These are phyloP conservation scores for Atethmia centrago DNA, from an alignment of 2,888 invertebrate species.

Conservation along the genomic window DNA sequence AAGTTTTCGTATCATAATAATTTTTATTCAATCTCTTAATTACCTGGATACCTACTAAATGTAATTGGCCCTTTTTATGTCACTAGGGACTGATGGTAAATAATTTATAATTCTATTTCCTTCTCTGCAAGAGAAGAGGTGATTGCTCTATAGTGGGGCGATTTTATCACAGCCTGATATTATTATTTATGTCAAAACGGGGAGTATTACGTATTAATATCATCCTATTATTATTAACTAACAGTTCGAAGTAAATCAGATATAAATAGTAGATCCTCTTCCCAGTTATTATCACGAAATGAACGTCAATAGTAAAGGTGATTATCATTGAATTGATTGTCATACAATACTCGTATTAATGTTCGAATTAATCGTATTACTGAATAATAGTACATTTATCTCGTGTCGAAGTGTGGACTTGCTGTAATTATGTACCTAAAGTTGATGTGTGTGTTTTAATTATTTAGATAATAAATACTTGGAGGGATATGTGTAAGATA, in stretches of 20 bases:
- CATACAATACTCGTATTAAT: conserved; percentile 50
- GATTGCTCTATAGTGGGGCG: neutral
- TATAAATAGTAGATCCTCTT: conserved; percentile 17
- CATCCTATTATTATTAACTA: conserved; percentile 4
- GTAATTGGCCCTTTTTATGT: neutral
- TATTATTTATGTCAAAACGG: neutral
- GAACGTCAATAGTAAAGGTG: conserved; percentile 46
- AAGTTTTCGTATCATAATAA: neutral
- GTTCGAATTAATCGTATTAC: conserved; percentile 40
- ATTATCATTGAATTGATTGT: conserved; percentile 53
- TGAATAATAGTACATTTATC: conserved; percentile 33
- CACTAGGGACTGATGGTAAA: neutral
- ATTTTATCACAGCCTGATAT: neutral
- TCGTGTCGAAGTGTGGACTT: conserved; percentile 5
- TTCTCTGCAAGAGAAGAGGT: neutral
- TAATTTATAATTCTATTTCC: neutral
- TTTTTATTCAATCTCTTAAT: neutral
- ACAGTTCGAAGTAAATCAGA: conserved; percentile 11
- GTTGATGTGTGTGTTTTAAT: neutral
- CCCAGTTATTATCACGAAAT: conserved; percentile 41
- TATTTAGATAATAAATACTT: neutral
- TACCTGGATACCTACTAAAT: neutral
- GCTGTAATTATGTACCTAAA: neutral
- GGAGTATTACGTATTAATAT: neutral
- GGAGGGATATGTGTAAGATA: too few species aligned